A percentile compares a stretch with the other conserved stretches of the same genome.
Conservation (phyloP, 2,888 invertebrate genomes). For the Tricholauxania praeusta region DNA sequence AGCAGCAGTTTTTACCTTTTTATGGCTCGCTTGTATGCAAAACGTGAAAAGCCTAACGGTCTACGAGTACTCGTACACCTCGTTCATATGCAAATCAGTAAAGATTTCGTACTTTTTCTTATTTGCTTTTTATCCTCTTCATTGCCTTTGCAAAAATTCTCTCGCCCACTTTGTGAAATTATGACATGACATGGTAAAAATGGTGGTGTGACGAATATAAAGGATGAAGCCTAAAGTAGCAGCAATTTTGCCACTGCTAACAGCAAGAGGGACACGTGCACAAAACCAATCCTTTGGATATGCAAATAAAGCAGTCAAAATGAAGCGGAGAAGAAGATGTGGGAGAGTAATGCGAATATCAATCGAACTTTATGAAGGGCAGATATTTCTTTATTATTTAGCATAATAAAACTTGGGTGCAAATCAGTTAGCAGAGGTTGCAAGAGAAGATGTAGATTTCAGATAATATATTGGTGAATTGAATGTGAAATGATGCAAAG, state of each 20-base stretch:
- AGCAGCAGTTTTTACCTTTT: neutral
- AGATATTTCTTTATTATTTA: conserved; percentile 16
- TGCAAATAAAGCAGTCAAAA: conserved; percentile 27
- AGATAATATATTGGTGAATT: too few species aligned
- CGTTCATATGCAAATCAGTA: conserved; percentile 33
- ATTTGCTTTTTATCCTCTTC: neutral
- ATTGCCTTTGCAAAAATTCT: conserved; percentile 5
- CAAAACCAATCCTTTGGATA: neutral
- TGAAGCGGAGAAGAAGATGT: too few species aligned
- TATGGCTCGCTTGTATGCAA: neutral
- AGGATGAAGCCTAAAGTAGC: neutral
- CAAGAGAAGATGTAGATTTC: too few species aligned
- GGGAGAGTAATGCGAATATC: conserved; percentile 2
- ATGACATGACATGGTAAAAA: neutral
- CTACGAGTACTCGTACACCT: neutral
- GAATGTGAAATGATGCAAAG: too few species aligned
- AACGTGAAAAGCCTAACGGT: conserved; percentile 17
- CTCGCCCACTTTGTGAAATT: neutral
- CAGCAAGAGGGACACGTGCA: conserved; percentile 1
- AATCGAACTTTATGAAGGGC: neutral
- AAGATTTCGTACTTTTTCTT: conserved; percentile 5
- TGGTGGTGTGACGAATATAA: neutral
- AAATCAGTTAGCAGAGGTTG: too few species aligned
- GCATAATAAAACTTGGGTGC: too few species aligned
- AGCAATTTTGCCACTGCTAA: neutral